These are phyloP conservation scores for Neosilurus hyrtlii DNA, from an alignment of 2,797 vertebrate species.

Conservation along the genomic window DNA sequence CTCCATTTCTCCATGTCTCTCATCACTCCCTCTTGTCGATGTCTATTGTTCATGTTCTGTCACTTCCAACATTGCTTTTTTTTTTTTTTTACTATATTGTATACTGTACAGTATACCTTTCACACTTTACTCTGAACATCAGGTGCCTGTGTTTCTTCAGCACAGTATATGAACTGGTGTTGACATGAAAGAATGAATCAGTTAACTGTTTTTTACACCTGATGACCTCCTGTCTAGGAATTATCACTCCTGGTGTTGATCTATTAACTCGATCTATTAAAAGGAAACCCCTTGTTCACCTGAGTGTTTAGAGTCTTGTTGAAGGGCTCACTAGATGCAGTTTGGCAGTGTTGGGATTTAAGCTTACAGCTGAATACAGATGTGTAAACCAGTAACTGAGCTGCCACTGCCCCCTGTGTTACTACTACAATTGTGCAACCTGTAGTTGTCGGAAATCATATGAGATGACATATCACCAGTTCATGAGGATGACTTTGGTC, in stretches of 20 bases:
- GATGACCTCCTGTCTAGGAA: neutral
- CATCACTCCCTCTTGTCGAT: neutral
- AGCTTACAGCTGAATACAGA: constrained; percentile 1
- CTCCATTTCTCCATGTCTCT: constrained; percentile 12
- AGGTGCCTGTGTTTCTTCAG: neutral
- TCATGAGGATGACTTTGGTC: neutral
- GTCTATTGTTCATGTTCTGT: constrained; percentile 1
- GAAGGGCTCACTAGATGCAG: neutral
- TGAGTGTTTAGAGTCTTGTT: neutral
- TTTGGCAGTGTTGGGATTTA: neutral
- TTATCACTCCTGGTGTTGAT: neutral
- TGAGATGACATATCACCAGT: neutral
- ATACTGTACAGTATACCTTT: too few relatives aligned
- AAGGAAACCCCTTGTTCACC: constrained; percentile 1
- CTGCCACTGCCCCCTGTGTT: neutral
- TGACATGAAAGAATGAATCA: neutral
- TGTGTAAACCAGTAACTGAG: neutral
- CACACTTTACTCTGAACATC: neutral
- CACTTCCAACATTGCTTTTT: neutral
- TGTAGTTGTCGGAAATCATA: neutral
- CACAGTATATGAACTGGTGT: constrained; percentile 12
- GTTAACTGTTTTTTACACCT: neutral
- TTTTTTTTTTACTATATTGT: neutral
- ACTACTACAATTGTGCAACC: neutral
- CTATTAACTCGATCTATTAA: neutral